phyloP scores from a whole-genome alignment of 2,797 vertebrate species.

The Echiichthys vipera region DNA sequence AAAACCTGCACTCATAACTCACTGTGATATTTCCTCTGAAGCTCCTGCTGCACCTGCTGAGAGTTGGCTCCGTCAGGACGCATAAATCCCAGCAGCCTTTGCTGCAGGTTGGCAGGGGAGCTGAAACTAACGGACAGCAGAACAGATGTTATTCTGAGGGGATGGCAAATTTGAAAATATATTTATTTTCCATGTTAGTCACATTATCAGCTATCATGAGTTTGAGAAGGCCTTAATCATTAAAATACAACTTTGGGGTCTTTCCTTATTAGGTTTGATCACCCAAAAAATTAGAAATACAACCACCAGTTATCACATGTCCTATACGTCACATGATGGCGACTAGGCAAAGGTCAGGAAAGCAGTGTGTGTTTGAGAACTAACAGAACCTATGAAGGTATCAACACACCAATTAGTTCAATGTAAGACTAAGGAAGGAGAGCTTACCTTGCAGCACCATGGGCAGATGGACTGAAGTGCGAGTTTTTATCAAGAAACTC shows the following conservation, averaged over 20 bases:
- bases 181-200: not conserved
- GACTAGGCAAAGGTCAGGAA: not conserved
- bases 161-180: not conserved
- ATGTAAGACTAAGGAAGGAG: not conserved
- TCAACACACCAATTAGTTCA: not conserved
- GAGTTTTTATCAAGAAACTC: conserved; percentile 97
- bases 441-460: conserved; percentile 90
- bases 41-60: conserved; percentile 97
- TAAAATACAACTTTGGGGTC: not conserved
- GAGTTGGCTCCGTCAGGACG: conserved; percentile 91
- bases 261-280: not conserved
- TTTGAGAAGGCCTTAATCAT: not conserved
- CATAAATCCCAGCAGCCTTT: conserved; percentile 93
- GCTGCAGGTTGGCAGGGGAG: conserved; percentile 92
- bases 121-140: conserved; percentile 81
- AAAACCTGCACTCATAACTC: conserved; percentile 61
- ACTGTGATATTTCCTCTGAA: conserved; percentile 97
- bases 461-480: conserved; percentile 91
- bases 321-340: not conserved
- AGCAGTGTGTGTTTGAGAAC: not conserved
- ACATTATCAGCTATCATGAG: not conserved
- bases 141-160: conserved; percentile 27
- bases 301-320: not conserved
- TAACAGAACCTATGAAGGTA: not conserved
- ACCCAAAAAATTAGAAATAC: not conserved